Conservation (phyloP, 2,113 vertebrate genomes). For the Oncorhynchus kisutch region DNA sequence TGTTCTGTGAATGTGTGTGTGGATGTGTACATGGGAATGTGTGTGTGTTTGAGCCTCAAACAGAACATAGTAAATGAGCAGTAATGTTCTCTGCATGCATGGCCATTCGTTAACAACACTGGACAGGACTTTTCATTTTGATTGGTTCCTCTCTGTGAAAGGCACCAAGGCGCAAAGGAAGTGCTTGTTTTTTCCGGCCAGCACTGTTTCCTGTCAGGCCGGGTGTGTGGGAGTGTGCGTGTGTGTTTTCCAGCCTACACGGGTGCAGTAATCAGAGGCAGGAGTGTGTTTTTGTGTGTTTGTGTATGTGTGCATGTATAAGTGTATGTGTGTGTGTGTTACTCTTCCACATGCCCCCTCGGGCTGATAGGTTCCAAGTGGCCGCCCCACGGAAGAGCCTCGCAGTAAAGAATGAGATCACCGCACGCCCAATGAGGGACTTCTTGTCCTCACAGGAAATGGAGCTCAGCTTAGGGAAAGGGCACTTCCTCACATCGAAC, state of each 20-base stretch:
- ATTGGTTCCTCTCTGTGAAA: conserved; percentile 71
- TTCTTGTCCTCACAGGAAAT: conserved; percentile 69
- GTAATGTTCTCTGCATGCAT: conserved; percentile 69
- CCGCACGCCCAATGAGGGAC: conserved; percentile 55
- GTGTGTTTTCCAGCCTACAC: conserved; percentile 61
- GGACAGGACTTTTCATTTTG: conserved; percentile 71
- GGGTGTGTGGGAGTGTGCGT: conserved; percentile 44
- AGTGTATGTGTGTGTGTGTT: conserved; percentile 15
- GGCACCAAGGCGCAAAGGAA: conserved; percentile 74
- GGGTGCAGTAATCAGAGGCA: conserved; percentile 56
- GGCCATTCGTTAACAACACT: conserved; percentile 63
- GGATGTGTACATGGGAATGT: not conserved
- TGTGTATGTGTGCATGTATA: no score
- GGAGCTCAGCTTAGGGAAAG: conserved; percentile 69
- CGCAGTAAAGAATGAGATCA: conserved; percentile 63
- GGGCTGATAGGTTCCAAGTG: conserved; percentile 54
- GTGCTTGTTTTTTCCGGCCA: conserved; percentile 78
- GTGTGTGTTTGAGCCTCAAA: not conserved
- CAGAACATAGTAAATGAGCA: conserved; percentile 77
- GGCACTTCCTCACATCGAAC: conserved; percentile 55
- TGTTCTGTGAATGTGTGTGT: no score
- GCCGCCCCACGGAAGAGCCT: conserved; percentile 50
- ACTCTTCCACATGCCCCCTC: conserved; percentile 28
- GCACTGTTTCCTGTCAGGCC: conserved; percentile 67
- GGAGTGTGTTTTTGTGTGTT: conserved; percentile 12